Base-by-base conservation (phyloP, 1,140 invertebrate species). In the Propsilocerus akamusi region DNA sequence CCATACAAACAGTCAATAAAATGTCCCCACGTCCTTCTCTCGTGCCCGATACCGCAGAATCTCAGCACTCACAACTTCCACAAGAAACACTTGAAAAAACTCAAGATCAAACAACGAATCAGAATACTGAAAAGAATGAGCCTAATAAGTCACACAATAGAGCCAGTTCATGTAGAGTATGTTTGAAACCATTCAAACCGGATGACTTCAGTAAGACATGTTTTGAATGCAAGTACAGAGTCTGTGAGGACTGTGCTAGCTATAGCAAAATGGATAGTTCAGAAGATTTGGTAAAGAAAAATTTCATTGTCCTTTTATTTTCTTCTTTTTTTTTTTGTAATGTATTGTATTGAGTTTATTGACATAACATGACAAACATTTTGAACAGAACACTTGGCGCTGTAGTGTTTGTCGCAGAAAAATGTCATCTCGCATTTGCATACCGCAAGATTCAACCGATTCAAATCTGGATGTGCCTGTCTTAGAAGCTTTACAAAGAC, bases 161-260 rank as follows among this genome's bases (percentile, higher is more conserved):
- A 32, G 76, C 77, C 4, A 83, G 83, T 3, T 78, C 83, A 5
- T 91, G 87, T 61, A 73, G 87, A 48, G 84, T 90, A 3, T 91
- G 87, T 59, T 71, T 88, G 30, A 90, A 90, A 66, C 82, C 81
- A 32, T 81, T 91, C 61, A 85, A 86, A 59, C 80, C 82, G 0
- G 83, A 86, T 47, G 87, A 90, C 61, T 81, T 82, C 58, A 84
- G 78, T 59, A 78, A 83, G 55, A 83, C 79, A 20, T 92, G 88
- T 68, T 80, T 77, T 58, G 86, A 88, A 65, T 92, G 88, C 66
- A 78, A 85, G 58, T 83, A 88, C 58, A 78, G 84, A 55, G 86
- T 92, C 30, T 92, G 88, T 64, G 88, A 92, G 64, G 88, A 92
- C 67, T 92, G 88, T 59, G 85, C 85, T 46, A 88, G 84, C 28